Conservation (phyloP, 2,113 vertebrate species). For the Esox niger region DNA sequence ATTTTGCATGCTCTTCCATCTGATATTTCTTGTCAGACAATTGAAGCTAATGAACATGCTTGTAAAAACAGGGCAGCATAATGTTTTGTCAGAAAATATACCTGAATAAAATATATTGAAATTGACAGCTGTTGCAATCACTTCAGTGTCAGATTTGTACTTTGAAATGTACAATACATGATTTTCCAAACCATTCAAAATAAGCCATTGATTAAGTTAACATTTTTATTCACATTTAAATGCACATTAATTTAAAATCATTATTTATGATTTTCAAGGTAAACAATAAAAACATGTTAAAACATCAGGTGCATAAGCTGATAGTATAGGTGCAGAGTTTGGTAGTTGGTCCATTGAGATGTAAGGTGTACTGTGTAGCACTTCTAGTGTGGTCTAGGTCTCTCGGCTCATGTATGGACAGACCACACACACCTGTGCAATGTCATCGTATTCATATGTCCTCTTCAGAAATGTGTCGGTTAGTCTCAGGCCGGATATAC, state of each 20-base stretch:
- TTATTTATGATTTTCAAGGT: slow-evolving; percentile 40
- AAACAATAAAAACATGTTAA: slow-evolving; percentile 55
- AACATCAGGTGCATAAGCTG: slow-evolving; percentile 46
- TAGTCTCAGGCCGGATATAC: slow-evolving; percentile 90
- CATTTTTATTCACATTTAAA: slow-evolving; percentile 68
- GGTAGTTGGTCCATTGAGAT: slow-evolving; percentile 66
- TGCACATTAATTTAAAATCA: slow-evolving; percentile 64
- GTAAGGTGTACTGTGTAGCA: slow-evolving; percentile 38
- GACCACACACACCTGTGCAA: slow-evolving; percentile 95
- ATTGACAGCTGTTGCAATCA: neutral
- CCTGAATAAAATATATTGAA: slow-evolving; percentile 70
- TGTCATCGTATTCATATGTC: slow-evolving; percentile 96
- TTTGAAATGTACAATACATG: no score
- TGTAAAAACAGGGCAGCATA: slow-evolving; percentile 43
- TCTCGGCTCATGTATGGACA: slow-evolving; percentile 81
- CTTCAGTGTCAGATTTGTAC: neutral
- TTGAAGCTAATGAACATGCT: slow-evolving; percentile 52
- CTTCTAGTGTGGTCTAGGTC: slow-evolving; percentile 52
- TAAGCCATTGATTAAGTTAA: slow-evolving; percentile 34
- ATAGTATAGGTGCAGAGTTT: slow-evolving; percentile 29
- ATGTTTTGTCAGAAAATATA: slow-evolving; percentile 55
- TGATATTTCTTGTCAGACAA: slow-evolving; percentile 63
- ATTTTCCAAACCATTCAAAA: slow-evolving; percentile 17
- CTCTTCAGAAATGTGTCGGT: slow-evolving; percentile 96
- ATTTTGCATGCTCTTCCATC: slow-evolving; percentile 73